A percentile compares a stretch with the other conserved stretches of the same genome.
Conservation (phyloP, 23 tunicate species). For the Diplosoma virens region DNA sequence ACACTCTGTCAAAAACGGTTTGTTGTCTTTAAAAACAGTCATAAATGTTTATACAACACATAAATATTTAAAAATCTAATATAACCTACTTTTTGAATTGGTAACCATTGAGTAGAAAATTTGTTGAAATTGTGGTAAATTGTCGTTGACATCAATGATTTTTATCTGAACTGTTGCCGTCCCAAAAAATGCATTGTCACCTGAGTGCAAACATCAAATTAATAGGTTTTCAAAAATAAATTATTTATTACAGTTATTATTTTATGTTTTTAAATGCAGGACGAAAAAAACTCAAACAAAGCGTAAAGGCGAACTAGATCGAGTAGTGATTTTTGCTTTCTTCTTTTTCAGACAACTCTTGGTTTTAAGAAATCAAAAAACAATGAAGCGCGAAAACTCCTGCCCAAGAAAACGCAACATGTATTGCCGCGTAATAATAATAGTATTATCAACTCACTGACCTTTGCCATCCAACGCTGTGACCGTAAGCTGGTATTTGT, state of each 20-base stretch:
- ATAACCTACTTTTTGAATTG: background rate
- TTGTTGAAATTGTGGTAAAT: slow-evolving; percentile 18
- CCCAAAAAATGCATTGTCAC: background rate
- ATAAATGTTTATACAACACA: too few species aligned
- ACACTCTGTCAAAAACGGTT: too few species aligned
- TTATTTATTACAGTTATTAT: too few species aligned
- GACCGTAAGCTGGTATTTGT: slow-evolving; percentile 18
- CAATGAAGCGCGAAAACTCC: background rate
- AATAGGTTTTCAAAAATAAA: too few species aligned
- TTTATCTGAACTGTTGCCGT: background rate
- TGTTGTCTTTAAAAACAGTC: too few species aligned
- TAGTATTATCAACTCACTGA: background rate
- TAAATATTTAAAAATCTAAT: background rate
- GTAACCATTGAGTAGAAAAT: background rate
- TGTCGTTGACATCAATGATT: slow-evolving; percentile 44
- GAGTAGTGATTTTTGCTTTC: too few species aligned
- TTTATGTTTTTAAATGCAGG: too few species aligned
- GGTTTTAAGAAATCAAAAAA: background rate
- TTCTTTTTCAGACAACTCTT: too few species aligned
- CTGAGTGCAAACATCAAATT: too few species aligned
- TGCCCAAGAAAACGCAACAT: background rate
- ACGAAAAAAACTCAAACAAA: too few species aligned
- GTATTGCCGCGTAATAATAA: background rate
- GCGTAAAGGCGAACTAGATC: too few species aligned
- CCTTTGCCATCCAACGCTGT: slow-evolving; percentile 46